phyloP scores from a whole-genome alignment of 2,888 invertebrate genomes.

The Myopa testacea region DNA sequence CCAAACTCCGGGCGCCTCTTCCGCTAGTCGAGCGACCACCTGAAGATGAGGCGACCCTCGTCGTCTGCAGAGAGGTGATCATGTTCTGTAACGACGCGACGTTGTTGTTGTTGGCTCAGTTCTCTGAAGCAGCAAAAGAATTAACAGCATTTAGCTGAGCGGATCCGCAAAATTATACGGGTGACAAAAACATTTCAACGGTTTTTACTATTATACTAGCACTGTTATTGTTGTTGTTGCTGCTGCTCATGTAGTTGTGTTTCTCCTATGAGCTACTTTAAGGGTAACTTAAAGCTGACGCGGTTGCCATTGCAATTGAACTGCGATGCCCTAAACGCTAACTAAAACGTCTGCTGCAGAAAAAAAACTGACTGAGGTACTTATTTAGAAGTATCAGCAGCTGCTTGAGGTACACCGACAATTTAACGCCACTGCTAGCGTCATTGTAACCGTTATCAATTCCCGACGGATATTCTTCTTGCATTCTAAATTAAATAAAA shows the following conservation, averaged over 20 bases:
- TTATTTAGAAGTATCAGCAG: neutral
- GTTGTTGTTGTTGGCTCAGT: neutral
- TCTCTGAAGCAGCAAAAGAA: constrained; percentile 13
- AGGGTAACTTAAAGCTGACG: constrained; percentile 13
- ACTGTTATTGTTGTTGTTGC: constrained; percentile 44
- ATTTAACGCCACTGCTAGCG: neutral
- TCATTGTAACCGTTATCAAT: neutral
- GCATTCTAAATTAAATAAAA: no score
- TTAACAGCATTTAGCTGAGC: constrained; percentile 24
- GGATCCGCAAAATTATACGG: constrained; percentile 57
- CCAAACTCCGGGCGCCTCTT: constrained; percentile 19
- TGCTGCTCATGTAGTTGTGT: constrained; percentile 39
- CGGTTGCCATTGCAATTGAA: neutral
- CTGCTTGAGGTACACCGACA: neutral
- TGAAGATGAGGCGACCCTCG: constrained; percentile 19
- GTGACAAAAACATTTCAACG: constrained; percentile 54
- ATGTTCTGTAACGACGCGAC: constrained; percentile 13
- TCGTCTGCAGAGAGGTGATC: neutral
- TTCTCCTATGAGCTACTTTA: constrained; percentile 11
- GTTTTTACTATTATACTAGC: constrained; percentile 32
- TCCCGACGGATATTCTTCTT: no score
- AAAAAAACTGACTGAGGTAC: no score
- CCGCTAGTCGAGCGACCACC: neutral
- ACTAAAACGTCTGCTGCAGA: neutral
- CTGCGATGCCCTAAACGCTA: neutral